phyloP scores from a whole-genome alignment of 2,888 invertebrate species.

The Idaea aversata region DNA sequence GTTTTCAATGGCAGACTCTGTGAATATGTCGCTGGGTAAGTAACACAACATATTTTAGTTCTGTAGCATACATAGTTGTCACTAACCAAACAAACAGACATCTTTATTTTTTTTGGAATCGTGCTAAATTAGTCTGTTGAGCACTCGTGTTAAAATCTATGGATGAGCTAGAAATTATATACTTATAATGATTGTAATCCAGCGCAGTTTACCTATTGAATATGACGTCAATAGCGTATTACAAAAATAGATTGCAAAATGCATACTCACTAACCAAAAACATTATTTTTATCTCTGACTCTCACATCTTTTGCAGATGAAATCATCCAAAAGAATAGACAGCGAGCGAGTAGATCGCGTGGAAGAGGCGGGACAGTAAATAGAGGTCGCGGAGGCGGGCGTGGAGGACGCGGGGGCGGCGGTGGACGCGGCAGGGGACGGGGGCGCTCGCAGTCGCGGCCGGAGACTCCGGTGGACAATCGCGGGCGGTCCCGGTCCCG shows the following conservation, averaged over 20 bases:
- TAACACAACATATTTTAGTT: slow-evolving; percentile 5
- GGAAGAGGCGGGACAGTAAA: slow-evolving; percentile 49
- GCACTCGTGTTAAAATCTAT: no score
- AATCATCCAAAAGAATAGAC: slow-evolving; percentile 62
- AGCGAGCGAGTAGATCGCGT: slow-evolving; percentile 58
- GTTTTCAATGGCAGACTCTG: slow-evolving; percentile 58
- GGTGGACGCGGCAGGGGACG: slow-evolving; percentile 31
- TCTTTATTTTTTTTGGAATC: no score
- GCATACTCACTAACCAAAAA: not conserved
- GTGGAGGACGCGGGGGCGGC: slow-evolving; percentile 32
- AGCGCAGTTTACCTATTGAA: not conserved
- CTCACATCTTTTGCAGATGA: slow-evolving; percentile 52
- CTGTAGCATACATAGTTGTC: no score
- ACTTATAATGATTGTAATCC: not conserved
- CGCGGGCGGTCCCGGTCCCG: slow-evolving; percentile 47
- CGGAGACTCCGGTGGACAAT: slow-evolving; percentile 38
- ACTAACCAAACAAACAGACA: not conserved
- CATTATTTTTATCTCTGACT: not conserved
- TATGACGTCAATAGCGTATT: not conserved
- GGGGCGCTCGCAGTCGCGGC: slow-evolving; percentile 43
- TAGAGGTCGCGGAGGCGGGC: slow-evolving; percentile 25
- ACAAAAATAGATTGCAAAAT: slow-evolving; percentile 2
- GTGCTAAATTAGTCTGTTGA: no score
- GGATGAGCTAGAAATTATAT: not conserved
- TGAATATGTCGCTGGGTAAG: slow-evolving; percentile 72